phyloP scores from a whole-genome alignment of 2,113 vertebrate genomes.

The Amphiprion percula region DNA sequence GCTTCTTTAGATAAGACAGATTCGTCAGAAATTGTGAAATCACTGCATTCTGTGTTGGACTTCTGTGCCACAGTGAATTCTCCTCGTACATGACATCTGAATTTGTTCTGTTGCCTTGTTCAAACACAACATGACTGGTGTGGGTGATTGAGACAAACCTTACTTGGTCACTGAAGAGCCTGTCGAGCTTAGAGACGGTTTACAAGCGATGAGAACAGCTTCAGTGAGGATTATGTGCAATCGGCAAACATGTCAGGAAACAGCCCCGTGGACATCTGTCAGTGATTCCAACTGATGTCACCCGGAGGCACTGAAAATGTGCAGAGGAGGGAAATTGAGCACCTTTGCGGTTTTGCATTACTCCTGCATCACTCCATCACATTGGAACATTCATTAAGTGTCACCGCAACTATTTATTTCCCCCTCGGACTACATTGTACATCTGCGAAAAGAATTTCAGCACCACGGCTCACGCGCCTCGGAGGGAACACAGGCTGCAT shows the following conservation, averaged over 20 bases:
- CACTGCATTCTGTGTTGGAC: neutral
- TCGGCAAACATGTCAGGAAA: conserved; percentile 47
- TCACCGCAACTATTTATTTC: conserved; percentile 35
- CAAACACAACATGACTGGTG: neutral
- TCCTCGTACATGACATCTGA: neutral
- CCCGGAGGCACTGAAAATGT: conserved; percentile 48
- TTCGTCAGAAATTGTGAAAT: neutral
- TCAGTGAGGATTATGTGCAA: conserved; percentile 35
- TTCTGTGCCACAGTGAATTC: neutral
- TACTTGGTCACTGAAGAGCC: neutral
- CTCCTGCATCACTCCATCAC: conserved; percentile 30
- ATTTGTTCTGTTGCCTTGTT: neutral
- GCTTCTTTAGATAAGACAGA: neutral
- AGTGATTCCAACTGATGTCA: conserved; percentile 71
- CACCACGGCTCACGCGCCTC: conserved; percentile 51
- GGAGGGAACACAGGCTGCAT: conserved; percentile 66
- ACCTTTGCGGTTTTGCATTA: conserved; percentile 41
- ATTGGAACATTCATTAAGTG: conserved; percentile 58
- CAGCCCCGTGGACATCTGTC: conserved; percentile 61
- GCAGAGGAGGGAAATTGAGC: conserved; percentile 39
- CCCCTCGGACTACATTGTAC: conserved; percentile 38
- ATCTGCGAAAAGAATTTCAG: conserved; percentile 77
- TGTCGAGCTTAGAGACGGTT: conserved; percentile 9
- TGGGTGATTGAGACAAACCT: conserved; percentile 14
- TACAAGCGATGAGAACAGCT: conserved; percentile 7